phyloP scores from a whole-genome alignment of 2,797 vertebrate species.

The Dicrostonyx torquatus region DNA sequence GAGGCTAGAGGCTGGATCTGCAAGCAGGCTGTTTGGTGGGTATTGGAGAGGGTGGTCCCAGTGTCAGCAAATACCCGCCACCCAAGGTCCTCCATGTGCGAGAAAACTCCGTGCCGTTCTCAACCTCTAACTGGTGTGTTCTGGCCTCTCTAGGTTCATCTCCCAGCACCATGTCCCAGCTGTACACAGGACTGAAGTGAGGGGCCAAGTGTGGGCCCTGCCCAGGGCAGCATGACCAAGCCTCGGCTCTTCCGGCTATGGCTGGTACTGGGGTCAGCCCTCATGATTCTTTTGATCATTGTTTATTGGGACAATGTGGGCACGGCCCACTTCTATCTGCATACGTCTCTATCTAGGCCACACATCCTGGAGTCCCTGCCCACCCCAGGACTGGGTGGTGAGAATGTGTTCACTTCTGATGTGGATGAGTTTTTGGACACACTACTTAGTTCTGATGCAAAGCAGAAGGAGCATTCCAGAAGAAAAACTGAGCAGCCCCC shows the following conservation, averaged over 20 bases:
- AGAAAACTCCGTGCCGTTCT: fast-evolving
- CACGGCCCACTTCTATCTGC: constrained; percentile 92
- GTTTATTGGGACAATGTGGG: constrained; percentile 98
- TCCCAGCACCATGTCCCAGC: constrained; percentile 72
- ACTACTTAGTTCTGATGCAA: constrained; percentile 83
- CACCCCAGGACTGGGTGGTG: constrained; percentile 71
- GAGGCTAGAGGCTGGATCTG: background rate
- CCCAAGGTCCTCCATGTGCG: background rate
- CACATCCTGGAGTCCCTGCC: constrained; percentile 84
- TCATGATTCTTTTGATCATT: constrained; percentile 97
- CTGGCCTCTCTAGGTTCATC: constrained; percentile 73
- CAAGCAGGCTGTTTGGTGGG: background rate
- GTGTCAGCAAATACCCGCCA: background rate
- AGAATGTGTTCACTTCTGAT: constrained; percentile 87
- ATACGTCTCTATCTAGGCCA: constrained; percentile 91
- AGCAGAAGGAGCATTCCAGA: constrained; percentile 49
- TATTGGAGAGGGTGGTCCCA: too few relatives aligned
- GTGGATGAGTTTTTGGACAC: constrained; percentile 93
- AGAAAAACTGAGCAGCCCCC: constrained; percentile 76
- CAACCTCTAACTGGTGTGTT: constrained; percentile 64
- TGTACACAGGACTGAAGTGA: constrained; percentile 76
- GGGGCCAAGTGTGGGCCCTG: constrained; percentile 48
- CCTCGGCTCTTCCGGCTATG: constrained; percentile 94
- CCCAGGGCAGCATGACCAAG: constrained; percentile 91
- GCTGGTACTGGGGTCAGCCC: constrained; percentile 92